Conservation (phyloP, 2,113 vertebrate genomes). For the Acrocephalus kingi region DNA sequence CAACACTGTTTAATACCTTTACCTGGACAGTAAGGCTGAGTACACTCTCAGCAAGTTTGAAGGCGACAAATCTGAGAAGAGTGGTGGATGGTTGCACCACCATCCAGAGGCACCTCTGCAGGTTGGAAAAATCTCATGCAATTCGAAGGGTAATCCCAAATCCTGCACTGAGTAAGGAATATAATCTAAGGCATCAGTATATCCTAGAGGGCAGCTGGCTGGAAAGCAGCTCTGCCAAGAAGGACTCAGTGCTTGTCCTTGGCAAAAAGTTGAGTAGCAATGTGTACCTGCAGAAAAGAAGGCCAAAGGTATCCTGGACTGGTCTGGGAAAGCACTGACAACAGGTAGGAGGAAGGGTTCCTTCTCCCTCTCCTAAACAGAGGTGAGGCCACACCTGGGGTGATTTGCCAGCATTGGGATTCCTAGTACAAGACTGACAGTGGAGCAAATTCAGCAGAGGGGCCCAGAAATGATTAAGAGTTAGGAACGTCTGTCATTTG, state of each 20-base stretch:
- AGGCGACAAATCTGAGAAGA: neutral
- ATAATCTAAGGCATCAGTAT: neutral
- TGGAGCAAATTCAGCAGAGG: neutral
- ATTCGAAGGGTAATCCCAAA: neutral
- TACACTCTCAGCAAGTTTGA: neutral
- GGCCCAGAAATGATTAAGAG: neutral
- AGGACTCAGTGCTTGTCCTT: neutral
- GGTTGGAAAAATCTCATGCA: neutral
- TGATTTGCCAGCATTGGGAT: neutral
- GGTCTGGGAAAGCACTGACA: fast-evolving
- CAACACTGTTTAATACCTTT: neutral
- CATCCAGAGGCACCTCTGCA: neutral
- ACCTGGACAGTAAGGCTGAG: neutral
- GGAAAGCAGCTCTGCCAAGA: neutral
- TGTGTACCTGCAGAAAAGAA: neutral
- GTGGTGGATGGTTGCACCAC: neutral
- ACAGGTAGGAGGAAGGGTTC: neutral
- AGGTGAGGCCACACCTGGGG: neutral
- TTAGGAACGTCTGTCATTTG: neutral
- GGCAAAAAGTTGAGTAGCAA: neutral
- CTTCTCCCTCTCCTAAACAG: neutral
- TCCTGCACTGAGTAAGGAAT: neutral
- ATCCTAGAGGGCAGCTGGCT: neutral
- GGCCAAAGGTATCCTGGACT: neutral
- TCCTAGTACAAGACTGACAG: neutral